Percentiles rank a stretch among this genome's conserved stretches.
Evolutionary conservation across 2,888 invertebrate species (phyloP).

Genomic region (Crepidodera aurea): DNA sequence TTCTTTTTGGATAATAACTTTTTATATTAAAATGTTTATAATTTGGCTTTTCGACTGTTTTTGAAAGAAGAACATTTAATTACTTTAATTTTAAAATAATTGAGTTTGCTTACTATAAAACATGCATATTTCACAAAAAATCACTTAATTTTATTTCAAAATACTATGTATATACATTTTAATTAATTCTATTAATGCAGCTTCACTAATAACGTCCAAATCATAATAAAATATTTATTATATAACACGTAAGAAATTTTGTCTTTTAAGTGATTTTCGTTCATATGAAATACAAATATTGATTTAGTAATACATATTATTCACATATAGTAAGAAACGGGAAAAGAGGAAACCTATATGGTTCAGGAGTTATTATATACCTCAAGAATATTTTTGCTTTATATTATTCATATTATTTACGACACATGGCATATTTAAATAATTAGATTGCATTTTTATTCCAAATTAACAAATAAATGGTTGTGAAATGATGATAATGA

Average conservation of each 20-base stretch:
- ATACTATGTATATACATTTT: neutral
- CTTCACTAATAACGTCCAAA: too few species aligned
- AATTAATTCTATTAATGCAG: neutral
- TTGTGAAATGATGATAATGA: slow-evolving; percentile 11
- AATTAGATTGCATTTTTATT: neutral
- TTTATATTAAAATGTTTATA: too few species aligned
- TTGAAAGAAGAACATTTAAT: too few species aligned
- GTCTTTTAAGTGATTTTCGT: slow-evolving; percentile 24
- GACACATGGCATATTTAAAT: neutral
- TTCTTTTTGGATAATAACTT: too few species aligned
- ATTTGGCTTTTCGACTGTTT: too few species aligned
- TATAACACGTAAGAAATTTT: too few species aligned
- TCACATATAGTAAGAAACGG: neutral
- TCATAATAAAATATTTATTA: too few species aligned
- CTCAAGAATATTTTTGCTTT: slow-evolving; percentile 1
- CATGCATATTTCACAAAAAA: slow-evolving; percentile 33
- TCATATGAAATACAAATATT: slow-evolving; percentile 20
- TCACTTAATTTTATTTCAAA: slow-evolving; percentile 15
- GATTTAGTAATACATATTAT: slow-evolving; percentile 18
- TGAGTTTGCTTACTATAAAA: neutral
- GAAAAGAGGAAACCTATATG: slow-evolving; percentile 6
- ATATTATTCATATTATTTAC: slow-evolving; percentile 4
- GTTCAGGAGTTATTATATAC: slow-evolving; percentile 2
- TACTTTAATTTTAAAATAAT: neutral
- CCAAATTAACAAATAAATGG: slow-evolving; percentile 8